These are phyloP conservation scores for Diadophis punctatus DNA, from an alignment of 2,113 vertebrate genomes.

Conservation along the genomic window DNA sequence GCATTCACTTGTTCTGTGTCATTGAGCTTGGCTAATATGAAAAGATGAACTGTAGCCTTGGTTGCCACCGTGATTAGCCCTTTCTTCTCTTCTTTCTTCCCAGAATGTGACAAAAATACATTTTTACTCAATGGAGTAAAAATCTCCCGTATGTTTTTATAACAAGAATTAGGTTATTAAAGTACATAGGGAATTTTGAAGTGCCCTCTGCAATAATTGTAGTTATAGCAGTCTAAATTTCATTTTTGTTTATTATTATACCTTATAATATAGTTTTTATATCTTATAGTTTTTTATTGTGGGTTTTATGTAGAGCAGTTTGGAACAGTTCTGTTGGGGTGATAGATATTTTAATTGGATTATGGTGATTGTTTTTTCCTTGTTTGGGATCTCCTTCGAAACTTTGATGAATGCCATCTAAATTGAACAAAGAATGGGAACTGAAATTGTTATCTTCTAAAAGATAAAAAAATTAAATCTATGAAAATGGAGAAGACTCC, in stretches of 20 bases:
- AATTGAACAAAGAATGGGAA: neutral
- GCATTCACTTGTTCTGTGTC: neutral
- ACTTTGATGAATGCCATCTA: neutral
- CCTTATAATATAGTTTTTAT: neutral
- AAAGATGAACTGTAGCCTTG: neutral
- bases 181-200: neutral
- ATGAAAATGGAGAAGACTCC: neutral
- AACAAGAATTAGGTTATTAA: neutral
- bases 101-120: neutral
- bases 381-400: neutral
- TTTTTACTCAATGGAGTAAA: neutral
- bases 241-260: neutral
- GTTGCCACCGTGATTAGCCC: neutral
- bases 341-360: neutral
- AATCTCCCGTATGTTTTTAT: neutral
- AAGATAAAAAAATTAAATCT: neutral
- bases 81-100: neutral
- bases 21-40: neutral
- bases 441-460: neutral
- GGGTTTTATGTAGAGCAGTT: neutral
- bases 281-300: neutral
- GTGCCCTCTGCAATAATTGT: neutral
- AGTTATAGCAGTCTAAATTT: neutral
- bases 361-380: neutral
- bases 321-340: neutral